Conservation (phyloP, 30 jellyfish, hydroid and myxozoan genomes). For the Aurelia sp. region DNA sequence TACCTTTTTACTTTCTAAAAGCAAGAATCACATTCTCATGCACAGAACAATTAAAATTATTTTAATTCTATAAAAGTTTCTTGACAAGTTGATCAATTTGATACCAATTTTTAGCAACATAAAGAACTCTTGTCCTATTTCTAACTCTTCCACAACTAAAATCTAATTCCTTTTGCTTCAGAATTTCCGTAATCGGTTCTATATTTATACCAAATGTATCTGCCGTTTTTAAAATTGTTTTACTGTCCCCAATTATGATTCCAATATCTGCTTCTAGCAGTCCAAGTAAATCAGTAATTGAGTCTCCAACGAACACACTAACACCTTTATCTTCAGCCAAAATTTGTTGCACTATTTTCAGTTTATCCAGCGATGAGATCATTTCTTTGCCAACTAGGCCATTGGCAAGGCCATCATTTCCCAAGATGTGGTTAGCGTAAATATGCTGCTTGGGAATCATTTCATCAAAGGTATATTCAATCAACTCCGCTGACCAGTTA, state of each 20-base stretch:
- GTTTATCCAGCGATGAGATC: constrained; percentile 58
- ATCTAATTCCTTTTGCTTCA: not conserved
- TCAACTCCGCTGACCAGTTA: constrained; percentile 76
- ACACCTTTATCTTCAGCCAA: constrained; percentile 10
- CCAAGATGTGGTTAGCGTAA: constrained; percentile 55
- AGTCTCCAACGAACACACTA: constrained; percentile 71
- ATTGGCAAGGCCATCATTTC: constrained; percentile 31
- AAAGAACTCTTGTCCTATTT: not conserved
- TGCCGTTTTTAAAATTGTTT: constrained; percentile 31
- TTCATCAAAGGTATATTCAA: constrained; percentile 35
- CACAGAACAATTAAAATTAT: too few relatives aligned
- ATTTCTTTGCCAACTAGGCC: constrained; percentile 49
- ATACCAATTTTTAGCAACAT: constrained; percentile 39
- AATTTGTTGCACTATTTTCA: constrained; percentile 6
- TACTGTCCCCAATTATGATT: constrained; percentile 57
- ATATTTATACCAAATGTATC: constrained; percentile 47
- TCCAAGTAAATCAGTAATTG: constrained; percentile 59
- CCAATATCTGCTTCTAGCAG: constrained; percentile 61
- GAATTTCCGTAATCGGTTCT: constrained; percentile 7
- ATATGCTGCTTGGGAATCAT: constrained; percentile 40
- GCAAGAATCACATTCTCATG: too few relatives aligned
- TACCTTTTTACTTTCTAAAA: too few relatives aligned
- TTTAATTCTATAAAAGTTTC: not conserved
- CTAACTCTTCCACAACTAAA: not conserved
- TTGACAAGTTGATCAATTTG: constrained; percentile 27